Evolutionary conservation across 2,888 invertebrate species (phyloP), one percentile per base, ranked within the genome.

Genomic region (Byasa hedistus): DNA sequence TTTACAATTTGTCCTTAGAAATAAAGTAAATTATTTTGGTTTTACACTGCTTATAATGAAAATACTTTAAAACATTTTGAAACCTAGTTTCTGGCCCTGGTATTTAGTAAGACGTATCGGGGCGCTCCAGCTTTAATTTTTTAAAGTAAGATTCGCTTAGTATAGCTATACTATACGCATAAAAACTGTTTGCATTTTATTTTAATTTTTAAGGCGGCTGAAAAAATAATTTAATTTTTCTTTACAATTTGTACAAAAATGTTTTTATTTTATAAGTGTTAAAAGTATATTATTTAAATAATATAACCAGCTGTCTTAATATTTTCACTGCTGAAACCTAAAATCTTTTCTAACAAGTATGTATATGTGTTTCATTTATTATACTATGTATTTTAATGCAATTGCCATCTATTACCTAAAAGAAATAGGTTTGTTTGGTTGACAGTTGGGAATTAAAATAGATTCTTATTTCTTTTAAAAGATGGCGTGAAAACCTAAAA

Each of bases 101-200:
- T 39, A 39, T 15, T 39, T 39, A 39, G 12, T 39, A 15, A 39
- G 12, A 39, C 12, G 39, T 39, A 39, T 15, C 3, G 15, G 15
- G 15, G 12, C 39, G 15, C 39, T 15, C 15, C 1, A 10, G 12
- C 12, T 12, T 39, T 39, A 2, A 39, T 0, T 39, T 15, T 39
- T 39, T 12, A 12, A 39, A 39, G 32, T 32, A 32, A 7, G 32
- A 32, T 8, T 10, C 32, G 32, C 10, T 10, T 32, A 32, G 51
- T 60, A 65, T 57, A 65, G 65, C n/a, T 27, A 66, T 22, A 58
- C 57, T 58, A 54, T 61, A 61, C 61, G 39, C 21, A 36, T 57
- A 65, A 48, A 12, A 12, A 48, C 60, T 60, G 32, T 61, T 48
- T 48, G n/a, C 55, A 55, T 65, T 60, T 65, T 60, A 27, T 24